Evolutionary conservation across 2,113 vertebrate species (phyloP).

Genomic region (sheep (Ovis aries)): ARS-UI_Ramb_v3.0 NC_056071.1:23180501-23181000

Average conservation of each 20-base stretch:
- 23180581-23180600: neutral
- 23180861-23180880: too few species aligned
- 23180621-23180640: neutral
- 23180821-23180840: neutral
- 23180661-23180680: neutral
- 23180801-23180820: neutral
- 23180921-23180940: too few species aligned
- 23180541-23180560: neutral
- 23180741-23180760: neutral
- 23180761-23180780: neutral
- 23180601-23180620: neutral
- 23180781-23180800: constrained; percentile 32
- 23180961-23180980: too few species aligned
- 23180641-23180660: neutral
- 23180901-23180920: too few species aligned
- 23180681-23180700: neutral
- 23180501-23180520: neutral
- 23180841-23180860: too few species aligned
- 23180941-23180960: too few species aligned
- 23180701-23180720: neutral
- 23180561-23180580: neutral
- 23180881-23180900: too few species aligned
- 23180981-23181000: too few species aligned
- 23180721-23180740: too few species aligned
- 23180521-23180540: neutral